These are phyloP conservation scores for Lycophotia porphyrea DNA, from an alignment of 2,888 invertebrate genomes.

Conservation along the genomic window DNA sequence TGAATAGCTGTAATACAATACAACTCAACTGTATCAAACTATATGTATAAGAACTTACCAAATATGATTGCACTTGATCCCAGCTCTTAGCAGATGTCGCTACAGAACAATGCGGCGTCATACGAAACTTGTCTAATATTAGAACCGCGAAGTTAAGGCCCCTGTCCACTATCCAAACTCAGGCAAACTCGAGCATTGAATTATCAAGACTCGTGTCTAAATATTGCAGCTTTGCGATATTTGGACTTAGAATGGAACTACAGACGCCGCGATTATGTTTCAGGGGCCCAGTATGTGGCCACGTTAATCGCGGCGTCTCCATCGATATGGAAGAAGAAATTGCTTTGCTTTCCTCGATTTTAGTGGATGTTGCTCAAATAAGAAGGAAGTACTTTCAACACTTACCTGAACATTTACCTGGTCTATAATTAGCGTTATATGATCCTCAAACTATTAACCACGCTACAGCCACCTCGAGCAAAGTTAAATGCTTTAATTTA, in stretches of 20 bases:
- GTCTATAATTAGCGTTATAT: not conserved
- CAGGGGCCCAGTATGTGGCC: no score
- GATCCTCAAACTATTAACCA: conserved; percentile 1
- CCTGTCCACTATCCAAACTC: not conserved
- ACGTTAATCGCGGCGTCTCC: no score
- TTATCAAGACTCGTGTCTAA: not conserved
- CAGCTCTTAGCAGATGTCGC: conserved; percentile 22
- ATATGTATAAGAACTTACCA: not conserved
- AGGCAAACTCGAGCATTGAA: not conserved
- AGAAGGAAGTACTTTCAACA: no score
- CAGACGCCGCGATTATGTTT: no score
- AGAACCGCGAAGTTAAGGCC: conserved; percentile 18
- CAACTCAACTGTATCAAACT: not conserved
- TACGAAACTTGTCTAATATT: conserved; percentile 43
- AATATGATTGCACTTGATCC: not conserved
- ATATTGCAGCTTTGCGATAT: not conserved
- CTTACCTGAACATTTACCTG: not conserved
- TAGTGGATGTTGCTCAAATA: no score
- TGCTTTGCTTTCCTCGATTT: no score
- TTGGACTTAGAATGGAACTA: no score
- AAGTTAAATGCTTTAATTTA: conserved; percentile 27
- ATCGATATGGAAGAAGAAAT: no score
- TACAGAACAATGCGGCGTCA: conserved; percentile 14
- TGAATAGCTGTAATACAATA: no score
- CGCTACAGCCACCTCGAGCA: not conserved